These are phyloP conservation scores for Prunella fulvescens DNA, from an alignment of 2,113 vertebrate species.

Conservation along the genomic window DNA sequence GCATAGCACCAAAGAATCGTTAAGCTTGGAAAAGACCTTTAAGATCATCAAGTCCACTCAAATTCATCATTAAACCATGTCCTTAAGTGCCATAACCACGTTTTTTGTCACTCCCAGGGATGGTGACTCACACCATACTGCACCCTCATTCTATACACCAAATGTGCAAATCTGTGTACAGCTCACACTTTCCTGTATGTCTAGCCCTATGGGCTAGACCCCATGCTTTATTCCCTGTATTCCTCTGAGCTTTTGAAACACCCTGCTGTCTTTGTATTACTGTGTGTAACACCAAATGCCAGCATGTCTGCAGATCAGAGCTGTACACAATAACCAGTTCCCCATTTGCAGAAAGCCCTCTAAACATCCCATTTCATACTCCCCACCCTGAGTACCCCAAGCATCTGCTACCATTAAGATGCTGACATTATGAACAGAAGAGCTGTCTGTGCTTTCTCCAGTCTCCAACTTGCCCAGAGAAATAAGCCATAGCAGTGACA, in stretches of 20 bases:
- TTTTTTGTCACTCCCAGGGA: background rate
- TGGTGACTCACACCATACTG: background rate
- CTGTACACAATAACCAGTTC: background rate
- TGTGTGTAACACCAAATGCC: background rate
- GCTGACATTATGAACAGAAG: background rate
- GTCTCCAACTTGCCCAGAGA: background rate
- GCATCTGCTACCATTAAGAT: background rate
- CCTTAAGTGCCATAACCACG: background rate
- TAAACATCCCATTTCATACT: background rate
- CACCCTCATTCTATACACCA: background rate
- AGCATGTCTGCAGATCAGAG: background rate
- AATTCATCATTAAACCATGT: background rate
- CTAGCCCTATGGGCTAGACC: no score
- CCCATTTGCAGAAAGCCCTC: background rate
- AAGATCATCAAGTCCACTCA: background rate
- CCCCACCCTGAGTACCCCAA: background rate
- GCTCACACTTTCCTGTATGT: background rate
- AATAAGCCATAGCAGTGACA: background rate
- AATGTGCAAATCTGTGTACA: background rate
- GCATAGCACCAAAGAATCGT: rapidly evolving
- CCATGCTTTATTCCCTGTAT: background rate
- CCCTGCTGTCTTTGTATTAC: background rate
- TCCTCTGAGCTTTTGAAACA: background rate
- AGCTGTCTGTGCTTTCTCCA: background rate
- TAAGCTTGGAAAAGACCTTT: background rate